phyloP scores from a whole-genome alignment of 2,113 vertebrate species.

The Todiramphus saurophagus region DNA sequence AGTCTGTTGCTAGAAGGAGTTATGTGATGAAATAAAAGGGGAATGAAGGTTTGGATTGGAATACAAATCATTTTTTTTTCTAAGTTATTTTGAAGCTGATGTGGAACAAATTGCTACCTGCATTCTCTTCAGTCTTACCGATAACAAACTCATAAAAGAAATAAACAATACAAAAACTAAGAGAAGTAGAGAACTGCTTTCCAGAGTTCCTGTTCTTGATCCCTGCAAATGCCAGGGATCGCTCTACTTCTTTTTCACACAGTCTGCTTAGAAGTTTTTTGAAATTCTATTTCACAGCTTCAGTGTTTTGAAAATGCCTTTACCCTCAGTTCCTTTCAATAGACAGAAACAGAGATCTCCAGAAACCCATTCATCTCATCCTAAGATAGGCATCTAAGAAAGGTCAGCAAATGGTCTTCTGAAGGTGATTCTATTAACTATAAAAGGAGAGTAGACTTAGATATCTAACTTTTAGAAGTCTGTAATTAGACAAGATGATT shows the following conservation, averaged over 20 bases:
- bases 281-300: conserved; percentile 7
- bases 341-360: not conserved
- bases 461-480: not conserved
- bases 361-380: not conserved
- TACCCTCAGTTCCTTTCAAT: not conserved
- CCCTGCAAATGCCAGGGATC: not conserved
- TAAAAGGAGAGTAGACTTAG: not conserved
- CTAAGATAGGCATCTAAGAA: not conserved
- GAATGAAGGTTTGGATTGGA: not conserved
- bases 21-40: not conserved
- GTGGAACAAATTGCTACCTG: not conserved
- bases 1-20: not conserved
- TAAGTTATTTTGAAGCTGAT: not conserved
- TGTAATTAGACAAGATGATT: conserved; percentile 4
- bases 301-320: conserved; percentile 20
- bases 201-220: not conserved
- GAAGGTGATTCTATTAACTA: conserved; percentile 17
- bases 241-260: not conserved
- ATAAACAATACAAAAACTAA: not conserved
- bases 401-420: conserved; percentile 22
- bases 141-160: not conserved
- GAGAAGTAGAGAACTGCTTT: not conserved
- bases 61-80: not conserved
- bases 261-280: not conserved
- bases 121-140: not conserved